Evolutionary conservation across 2,888 invertebrate species (phyloP).

Genomic region (Dysmachus trigonus): DNA sequence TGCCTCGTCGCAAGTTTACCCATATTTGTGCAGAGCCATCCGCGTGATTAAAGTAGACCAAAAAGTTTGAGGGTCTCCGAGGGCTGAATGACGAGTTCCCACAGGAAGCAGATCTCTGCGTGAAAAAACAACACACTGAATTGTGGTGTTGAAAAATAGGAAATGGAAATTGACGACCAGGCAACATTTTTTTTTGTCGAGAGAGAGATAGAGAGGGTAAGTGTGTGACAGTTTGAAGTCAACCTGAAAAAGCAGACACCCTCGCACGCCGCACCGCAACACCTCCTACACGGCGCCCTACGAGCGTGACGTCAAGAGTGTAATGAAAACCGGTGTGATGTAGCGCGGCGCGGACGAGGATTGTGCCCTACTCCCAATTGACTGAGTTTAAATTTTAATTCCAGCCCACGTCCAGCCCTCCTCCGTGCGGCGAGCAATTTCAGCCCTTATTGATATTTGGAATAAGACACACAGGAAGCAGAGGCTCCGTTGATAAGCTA

Average conservation of each 20-base stretch:
- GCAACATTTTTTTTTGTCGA: not conserved
- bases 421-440: not conserved
- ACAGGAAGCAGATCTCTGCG: not conserved
- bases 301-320: not conserved
- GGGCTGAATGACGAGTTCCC: not conserved
- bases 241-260: not conserved
- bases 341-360: not conserved
- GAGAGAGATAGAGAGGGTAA: no score
- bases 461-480: not conserved
- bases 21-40: not conserved
- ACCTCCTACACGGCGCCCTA: not conserved
- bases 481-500: not conserved
- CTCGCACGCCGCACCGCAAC: not conserved
- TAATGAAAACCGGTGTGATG: not conserved
- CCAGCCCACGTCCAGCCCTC: not conserved
- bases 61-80: not conserved
- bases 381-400: not conserved
- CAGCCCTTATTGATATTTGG: not conserved
- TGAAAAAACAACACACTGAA: not conserved
- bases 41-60: not conserved
- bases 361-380: not conserved
- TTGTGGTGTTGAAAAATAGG: constrained; percentile 16
- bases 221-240: not conserved
- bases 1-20: not conserved
- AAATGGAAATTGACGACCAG: constrained; percentile 24